Conservation (phyloP, 2,888 invertebrate genomes). For the Drosophila paramelanica region DNA sequence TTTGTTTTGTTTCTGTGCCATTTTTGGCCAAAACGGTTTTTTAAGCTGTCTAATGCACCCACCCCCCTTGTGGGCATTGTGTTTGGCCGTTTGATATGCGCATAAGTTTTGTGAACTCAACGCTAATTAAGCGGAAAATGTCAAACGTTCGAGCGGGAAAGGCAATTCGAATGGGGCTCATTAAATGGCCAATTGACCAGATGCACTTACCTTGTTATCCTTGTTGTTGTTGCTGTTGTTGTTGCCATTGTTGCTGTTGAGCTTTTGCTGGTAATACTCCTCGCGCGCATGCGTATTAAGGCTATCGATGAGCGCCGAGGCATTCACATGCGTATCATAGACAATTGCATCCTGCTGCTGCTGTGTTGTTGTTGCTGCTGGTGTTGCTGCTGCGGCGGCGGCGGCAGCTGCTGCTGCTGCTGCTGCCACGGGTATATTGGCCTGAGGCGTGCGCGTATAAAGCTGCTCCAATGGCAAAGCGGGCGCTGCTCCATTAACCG, state of each 20-base stretch:
- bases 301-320: conserved; percentile 85
- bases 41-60: conserved; percentile 20
- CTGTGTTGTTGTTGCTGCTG: conserved; percentile 41
- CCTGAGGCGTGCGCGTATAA: conserved; percentile 72
- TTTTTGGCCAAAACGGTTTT: conserved; percentile 68
- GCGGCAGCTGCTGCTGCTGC: conserved; percentile 52
- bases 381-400: conserved; percentile 40
- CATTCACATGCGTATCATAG: conserved; percentile 84
- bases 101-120: conserved; percentile 36
- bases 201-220: conserved; percentile 78
- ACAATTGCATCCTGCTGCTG: conserved; percentile 72
- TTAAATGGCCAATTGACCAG: conserved; percentile 42
- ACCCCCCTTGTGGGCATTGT: conserved; percentile 37
- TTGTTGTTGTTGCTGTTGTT: conserved; percentile 77
- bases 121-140: conserved; percentile 65
- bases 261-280: conserved; percentile 83
- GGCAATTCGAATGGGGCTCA: conserved; percentile 42
- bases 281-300: conserved; percentile 84
- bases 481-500: conserved; percentile 54
- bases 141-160: conserved; percentile 33
- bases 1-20: conserved; percentile 38
- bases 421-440: conserved; percentile 61
- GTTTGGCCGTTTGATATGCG: conserved; percentile 33
- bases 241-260: conserved; percentile 45
- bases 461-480: conserved; percentile 70